Percentiles rank a stretch among this genome's conserved stretches.
Evolutionary conservation across 2,113 vertebrate genomes (phyloP).

Genomic region (Strix aluco): DNA sequence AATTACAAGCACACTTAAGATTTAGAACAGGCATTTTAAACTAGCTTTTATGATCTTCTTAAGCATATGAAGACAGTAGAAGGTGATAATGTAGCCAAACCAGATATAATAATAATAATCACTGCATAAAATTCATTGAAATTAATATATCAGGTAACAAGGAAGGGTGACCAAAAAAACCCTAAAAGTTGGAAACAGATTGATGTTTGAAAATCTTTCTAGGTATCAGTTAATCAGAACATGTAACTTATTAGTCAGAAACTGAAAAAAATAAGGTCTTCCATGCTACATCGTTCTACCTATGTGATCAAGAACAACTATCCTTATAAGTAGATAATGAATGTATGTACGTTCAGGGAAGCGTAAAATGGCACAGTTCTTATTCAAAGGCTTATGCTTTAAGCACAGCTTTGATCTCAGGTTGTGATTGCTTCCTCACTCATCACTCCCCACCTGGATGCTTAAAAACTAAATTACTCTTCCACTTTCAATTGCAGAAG

Average conservation of each 20-base stretch:
- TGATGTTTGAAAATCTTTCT: background rate
- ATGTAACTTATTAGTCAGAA: background rate
- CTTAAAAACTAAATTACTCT: background rate
- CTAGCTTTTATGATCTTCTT: background rate
- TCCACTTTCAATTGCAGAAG: background rate
- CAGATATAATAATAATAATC: background rate
- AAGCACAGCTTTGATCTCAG: background rate
- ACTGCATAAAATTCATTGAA: background rate
- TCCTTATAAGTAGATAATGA: background rate
- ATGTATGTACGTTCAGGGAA: background rate
- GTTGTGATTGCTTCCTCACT: background rate
- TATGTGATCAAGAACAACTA: background rate
- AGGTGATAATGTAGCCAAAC: background rate
- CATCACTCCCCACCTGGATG: background rate
- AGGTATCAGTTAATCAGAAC: background rate
- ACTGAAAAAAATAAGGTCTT: background rate
- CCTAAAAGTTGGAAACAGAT: background rate
- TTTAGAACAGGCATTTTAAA: conserved; percentile 6
- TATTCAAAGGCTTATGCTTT: background rate
- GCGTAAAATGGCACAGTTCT: background rate
- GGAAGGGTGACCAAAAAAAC: background rate
- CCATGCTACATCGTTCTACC: background rate
- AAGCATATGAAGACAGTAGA: background rate
- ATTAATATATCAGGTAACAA: background rate
- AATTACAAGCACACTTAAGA: background rate